These are phyloP conservation scores for Heteractis magnifica DNA, from an alignment of 92 coral and sea anemone species.

Conservation along the genomic window DNA sequence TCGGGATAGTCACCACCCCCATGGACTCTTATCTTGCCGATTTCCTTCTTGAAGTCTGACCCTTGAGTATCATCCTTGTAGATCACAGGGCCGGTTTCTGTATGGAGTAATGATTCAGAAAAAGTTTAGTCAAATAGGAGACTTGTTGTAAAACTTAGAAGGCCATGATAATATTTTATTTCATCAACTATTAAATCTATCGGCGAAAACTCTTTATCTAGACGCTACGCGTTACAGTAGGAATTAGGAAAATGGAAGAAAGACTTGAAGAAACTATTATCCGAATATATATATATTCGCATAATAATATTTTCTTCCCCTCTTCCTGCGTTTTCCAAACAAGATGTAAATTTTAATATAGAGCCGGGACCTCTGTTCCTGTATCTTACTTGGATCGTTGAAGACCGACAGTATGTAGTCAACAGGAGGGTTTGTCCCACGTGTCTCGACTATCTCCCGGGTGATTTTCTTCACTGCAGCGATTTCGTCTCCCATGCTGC, in stretches of 20 bases:
- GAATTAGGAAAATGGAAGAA: too few species aligned
- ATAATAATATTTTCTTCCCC: neutral
- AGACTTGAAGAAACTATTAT: too few species aligned
- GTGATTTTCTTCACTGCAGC: slow-evolving; percentile 49
- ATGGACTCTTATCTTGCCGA: slow-evolving; percentile 47
- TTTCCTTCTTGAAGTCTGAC: slow-evolving; percentile 44
- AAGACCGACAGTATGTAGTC: slow-evolving; percentile 53
- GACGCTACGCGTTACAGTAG: too few species aligned
- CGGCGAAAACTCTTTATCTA: too few species aligned
- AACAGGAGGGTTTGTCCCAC: slow-evolving; percentile 25
- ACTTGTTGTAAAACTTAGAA: too few species aligned
- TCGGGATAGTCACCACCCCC: slow-evolving; percentile 85
- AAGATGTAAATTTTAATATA: too few species aligned
- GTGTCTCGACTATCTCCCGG: slow-evolving; percentile 23
- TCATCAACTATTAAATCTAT: too few species aligned
- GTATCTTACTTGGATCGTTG: slow-evolving; percentile 55
- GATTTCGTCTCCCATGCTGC: slow-evolving; percentile 57
- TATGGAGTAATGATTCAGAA: neutral
- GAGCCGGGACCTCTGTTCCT: neutral
- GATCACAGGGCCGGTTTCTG: neutral
- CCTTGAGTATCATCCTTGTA: slow-evolving; percentile 21
- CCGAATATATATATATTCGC: too few species aligned
- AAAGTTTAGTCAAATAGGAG: neutral
- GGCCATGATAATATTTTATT: too few species aligned
- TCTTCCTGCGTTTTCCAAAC: neutral